Evolutionary conservation across 2,888 invertebrate genomes (phyloP).

Genomic region (Allygus modestus): DNA sequence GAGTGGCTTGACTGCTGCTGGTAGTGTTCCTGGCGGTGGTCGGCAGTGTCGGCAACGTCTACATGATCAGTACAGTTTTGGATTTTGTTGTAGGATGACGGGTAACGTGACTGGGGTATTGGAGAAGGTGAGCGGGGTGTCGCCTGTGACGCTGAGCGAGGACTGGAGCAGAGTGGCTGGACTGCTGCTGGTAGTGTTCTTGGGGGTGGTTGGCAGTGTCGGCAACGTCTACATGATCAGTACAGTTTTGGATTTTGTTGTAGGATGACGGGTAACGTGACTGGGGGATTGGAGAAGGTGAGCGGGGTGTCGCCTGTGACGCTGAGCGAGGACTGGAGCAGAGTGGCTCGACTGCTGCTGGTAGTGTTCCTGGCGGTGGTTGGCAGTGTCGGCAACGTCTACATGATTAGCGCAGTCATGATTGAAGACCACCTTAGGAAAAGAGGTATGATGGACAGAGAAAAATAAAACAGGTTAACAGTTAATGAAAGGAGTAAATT

Average conservation of each 20-base stretch:
- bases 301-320: constrained; percentile 82
- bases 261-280: constrained; percentile 38
- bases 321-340: constrained; percentile 82
- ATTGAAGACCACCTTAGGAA: constrained; percentile 84
- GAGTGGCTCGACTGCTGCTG: constrained; percentile 81
- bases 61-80: constrained; percentile 77
- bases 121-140: constrained; percentile 75
- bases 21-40: constrained; percentile 80
- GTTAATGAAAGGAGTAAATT: neutral
- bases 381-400: constrained; percentile 84
- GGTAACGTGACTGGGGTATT: constrained; percentile 24
- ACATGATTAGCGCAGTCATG: constrained; percentile 82
- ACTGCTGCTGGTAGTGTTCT: constrained; percentile 80
- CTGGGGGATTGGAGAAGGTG: constrained; percentile 67
- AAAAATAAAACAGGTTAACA: too few species aligned
- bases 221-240: constrained; percentile 83
- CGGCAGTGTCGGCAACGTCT: constrained; percentile 84
- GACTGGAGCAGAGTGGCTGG: constrained; percentile 84
- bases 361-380: constrained; percentile 81
- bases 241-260: constrained; percentile 78
- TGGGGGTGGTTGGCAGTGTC: constrained; percentile 81
- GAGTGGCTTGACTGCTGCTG: constrained; percentile 81
- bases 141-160: constrained; percentile 81
- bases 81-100: constrained; percentile 49
- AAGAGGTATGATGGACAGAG: constrained; percentile 79